A percentile compares a stretch with the other conserved stretches of the same genome.
Conservation (phyloP, 2,797 vertebrate genomes). For the Epinephelus coioides region DNA sequence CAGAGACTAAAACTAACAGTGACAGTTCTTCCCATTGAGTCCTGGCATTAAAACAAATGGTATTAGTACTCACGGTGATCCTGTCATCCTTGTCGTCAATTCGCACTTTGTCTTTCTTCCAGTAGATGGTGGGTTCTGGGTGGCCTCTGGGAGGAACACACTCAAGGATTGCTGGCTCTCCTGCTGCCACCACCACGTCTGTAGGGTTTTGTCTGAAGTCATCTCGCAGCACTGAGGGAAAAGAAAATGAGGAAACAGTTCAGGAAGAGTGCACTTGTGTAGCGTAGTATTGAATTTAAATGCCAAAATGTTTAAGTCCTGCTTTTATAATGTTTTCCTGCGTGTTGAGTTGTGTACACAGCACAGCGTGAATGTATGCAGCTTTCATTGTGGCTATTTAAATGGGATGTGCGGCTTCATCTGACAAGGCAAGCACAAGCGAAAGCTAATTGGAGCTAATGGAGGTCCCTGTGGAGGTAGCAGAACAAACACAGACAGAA, state of each 20-base stretch:
- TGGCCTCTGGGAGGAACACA: slow-evolving; percentile 97
- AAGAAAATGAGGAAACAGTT: neutral
- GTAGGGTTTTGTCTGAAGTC: slow-evolving; percentile 98
- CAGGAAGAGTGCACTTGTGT: slow-evolving; percentile 6
- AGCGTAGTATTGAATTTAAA: neutral
- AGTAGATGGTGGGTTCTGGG: slow-evolving; percentile 97
- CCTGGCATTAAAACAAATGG: slow-evolving; percentile 11
- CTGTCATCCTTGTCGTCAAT: slow-evolving; percentile 96
- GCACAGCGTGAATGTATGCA: slow-evolving; percentile 20
- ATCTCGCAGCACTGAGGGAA: slow-evolving; percentile 92
- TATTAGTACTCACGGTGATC: slow-evolving; percentile 88
- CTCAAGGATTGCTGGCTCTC: slow-evolving; percentile 97
- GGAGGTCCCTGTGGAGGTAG: slow-evolving; percentile 79
- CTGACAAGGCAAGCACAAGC: slow-evolving; percentile 71
- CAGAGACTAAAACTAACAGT: neutral
- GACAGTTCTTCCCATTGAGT: slow-evolving; percentile 13
- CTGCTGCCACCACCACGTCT: slow-evolving; percentile 96
- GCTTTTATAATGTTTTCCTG: slow-evolving; percentile 15
- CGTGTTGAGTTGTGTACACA: slow-evolving; percentile 9
- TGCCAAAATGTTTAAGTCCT: neutral
- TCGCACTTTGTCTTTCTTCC: slow-evolving; percentile 98
- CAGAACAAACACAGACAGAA: slow-evolving; percentile 83
- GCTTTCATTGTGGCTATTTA: slow-evolving; percentile 50
- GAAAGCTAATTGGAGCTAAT: slow-evolving; percentile 86
- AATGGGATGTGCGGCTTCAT: slow-evolving; percentile 68